Percentiles rank a stretch among this genome's conserved stretches.
These are phyloP conservation scores for Drosophila bunnanda DNA, from an alignment of 2,888 invertebrate species.

Conservation along the genomic window DNA sequence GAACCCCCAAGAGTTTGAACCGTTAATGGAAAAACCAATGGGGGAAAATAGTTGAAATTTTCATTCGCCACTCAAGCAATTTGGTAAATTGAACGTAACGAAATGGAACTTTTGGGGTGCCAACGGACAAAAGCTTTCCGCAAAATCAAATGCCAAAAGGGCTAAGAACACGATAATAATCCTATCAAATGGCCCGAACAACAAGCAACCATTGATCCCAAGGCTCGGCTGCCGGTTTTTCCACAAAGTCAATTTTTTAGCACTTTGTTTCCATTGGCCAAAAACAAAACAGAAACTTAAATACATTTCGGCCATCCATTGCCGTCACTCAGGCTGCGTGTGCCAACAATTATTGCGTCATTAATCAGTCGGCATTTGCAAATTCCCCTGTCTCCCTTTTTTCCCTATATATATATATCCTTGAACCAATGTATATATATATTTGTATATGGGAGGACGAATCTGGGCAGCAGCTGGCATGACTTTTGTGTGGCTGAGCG, in stretches of 20 bases:
- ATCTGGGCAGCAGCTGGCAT: slow-evolving; percentile 64
- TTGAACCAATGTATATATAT: slow-evolving; percentile 28
- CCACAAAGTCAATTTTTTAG: slow-evolving; percentile 71
- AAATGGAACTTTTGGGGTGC: slow-evolving; percentile 24
- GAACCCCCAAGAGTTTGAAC: slow-evolving; percentile 36
- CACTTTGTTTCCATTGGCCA: slow-evolving; percentile 59
- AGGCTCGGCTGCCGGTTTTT: neutral
- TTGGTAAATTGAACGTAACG: slow-evolving; percentile 76
- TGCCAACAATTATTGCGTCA: slow-evolving; percentile 81
- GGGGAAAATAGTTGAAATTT: slow-evolving; percentile 62
- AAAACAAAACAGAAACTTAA: slow-evolving; percentile 60
- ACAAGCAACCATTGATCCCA: slow-evolving; percentile 47
- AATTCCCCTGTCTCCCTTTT: slow-evolving; percentile 67
- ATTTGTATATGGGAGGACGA: slow-evolving; percentile 17
- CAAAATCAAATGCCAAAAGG: slow-evolving; percentile 65
- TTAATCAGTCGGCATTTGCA: slow-evolving; percentile 81
- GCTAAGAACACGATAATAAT: slow-evolving; percentile 75
- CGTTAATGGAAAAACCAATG: slow-evolving; percentile 38
- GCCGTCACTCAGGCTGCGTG: slow-evolving; percentile 35
- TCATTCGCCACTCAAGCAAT: slow-evolving; percentile 58
- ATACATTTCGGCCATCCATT: slow-evolving; percentile 27
- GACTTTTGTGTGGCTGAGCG: slow-evolving; percentile 62
- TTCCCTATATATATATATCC: slow-evolving; percentile 25
- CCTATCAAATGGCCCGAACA: slow-evolving; percentile 69
- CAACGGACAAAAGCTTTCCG: slow-evolving; percentile 41